Percentiles rank a stretch among this genome's conserved stretches.
Evolutionary conservation across 2,888 invertebrate genomes (phyloP).

Genomic region (Dugesia japonica): DNA sequence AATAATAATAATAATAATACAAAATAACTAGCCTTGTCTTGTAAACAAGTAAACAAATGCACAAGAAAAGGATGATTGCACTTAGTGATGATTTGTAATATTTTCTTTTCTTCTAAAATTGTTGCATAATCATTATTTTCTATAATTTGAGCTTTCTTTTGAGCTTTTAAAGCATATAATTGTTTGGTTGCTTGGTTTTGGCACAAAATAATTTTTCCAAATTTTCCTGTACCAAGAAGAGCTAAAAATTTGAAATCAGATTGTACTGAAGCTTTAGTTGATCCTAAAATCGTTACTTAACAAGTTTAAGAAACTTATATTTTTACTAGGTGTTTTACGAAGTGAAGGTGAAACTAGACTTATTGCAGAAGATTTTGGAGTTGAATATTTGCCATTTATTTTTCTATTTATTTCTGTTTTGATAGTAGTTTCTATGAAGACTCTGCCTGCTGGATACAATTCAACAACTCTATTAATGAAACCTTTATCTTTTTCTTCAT

Average conservation of each 20-base stretch:
- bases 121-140: background rate
- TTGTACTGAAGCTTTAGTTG: no score
- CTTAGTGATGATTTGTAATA: background rate
- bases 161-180: background rate
- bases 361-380: background rate
- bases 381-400: background rate
- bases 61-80: constrained; percentile 9
- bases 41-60: constrained; percentile 3
- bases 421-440: background rate
- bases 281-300: no score
- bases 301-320: background rate
- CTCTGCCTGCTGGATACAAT: background rate
- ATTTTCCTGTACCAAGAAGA: background rate
- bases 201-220: background rate
- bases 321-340: background rate
- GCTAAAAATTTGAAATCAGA: background rate
- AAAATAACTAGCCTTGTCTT: no score
- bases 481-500: background rate
- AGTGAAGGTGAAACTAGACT: background rate
- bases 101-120: background rate
- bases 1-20: background rate
- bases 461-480: background rate
- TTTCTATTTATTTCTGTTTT: background rate
- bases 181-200: background rate
- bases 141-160: background rate